A percentile compares a stretch with the other conserved stretches of the same genome.
These are phyloP conservation scores for Lepidocyrtinus sp. DNA, from an alignment of 2,888 invertebrate genomes.

Conservation along the genomic window DNA sequence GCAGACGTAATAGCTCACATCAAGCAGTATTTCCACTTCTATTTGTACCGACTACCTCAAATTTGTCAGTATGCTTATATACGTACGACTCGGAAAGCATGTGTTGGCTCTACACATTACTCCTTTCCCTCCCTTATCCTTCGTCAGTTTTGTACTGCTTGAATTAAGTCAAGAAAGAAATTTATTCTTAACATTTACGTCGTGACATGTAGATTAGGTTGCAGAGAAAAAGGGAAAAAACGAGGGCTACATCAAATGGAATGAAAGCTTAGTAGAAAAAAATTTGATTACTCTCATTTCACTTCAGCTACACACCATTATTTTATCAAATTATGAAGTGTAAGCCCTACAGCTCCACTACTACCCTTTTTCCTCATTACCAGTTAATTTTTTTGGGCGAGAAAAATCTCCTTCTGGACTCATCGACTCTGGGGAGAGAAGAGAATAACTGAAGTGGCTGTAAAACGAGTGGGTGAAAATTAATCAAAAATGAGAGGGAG, in stretches of 20 bases:
- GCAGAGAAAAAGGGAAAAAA: not conserved
- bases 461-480: not conserved
- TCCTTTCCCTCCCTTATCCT: not conserved
- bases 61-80: constrained; percentile 5
- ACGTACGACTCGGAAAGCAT: not conserved
- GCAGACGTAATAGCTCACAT: not conserved
- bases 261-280: not conserved
- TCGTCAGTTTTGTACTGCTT: not conserved
- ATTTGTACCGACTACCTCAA: constrained; percentile 18
- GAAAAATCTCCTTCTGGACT: not conserved
- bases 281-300: constrained; percentile 31
- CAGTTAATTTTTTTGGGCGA: not conserved
- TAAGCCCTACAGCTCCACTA: not conserved
- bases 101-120: not conserved
- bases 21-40: not conserved
- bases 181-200: constrained; percentile 34
- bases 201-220: constrained; percentile 17
- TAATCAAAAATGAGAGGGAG: not conserved
- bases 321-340: constrained; percentile 16
- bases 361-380: too few relatives aligned
- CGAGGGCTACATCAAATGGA: constrained; percentile 4
- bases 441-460: not conserved
- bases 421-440: not conserved
- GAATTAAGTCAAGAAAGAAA: not conserved
- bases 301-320: constrained; percentile 34